Evolutionary conservation across 2,888 invertebrate species (phyloP).

Genomic region (Cremastobaeus sp.): DNA sequence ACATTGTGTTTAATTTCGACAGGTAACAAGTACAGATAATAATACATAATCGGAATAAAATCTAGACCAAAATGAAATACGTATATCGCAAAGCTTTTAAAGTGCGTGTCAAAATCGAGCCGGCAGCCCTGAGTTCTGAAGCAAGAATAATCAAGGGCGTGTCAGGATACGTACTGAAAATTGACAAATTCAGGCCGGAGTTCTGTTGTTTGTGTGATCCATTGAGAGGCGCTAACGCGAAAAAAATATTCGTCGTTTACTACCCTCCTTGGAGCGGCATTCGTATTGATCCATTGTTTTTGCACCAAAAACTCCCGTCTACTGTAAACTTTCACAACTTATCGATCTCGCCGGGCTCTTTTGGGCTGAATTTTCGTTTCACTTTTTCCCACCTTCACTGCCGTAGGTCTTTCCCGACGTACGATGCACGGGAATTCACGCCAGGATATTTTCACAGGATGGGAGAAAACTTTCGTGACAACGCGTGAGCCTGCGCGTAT

Average conservation of each 20-base stretch:
- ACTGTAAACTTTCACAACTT: slow-evolving; percentile 60
- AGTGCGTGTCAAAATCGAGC: not conserved
- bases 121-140: not conserved
- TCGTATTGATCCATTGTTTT: slow-evolving; percentile 76
- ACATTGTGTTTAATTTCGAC: too few relatives aligned
- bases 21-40: too few relatives aligned
- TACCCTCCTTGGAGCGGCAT: slow-evolving; percentile 66
- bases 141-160: slow-evolving; percentile 26
- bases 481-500: slow-evolving; percentile 64
- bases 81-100: not conserved
- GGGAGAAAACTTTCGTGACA: slow-evolving; percentile 56
- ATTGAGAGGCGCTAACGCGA: slow-evolving; percentile 13
- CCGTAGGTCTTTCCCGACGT: slow-evolving; percentile 23
- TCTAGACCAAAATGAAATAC: not conserved
- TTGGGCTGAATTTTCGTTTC: slow-evolving; percentile 7
- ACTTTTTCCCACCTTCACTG: not conserved
- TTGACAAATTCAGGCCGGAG: slow-evolving; percentile 1
- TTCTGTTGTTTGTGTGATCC: not conserved
- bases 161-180: slow-evolving; percentile 27
- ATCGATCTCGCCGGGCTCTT: slow-evolving; percentile 41
- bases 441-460: slow-evolving; percentile 65
- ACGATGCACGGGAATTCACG: slow-evolving; percentile 51
- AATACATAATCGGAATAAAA: not conserved
- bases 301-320: slow-evolving; percentile 61
- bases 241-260: slow-evolving; percentile 60